phyloP scores from a whole-genome alignment of 2,888 invertebrate genomes.

The Iselma pallidipennis region DNA sequence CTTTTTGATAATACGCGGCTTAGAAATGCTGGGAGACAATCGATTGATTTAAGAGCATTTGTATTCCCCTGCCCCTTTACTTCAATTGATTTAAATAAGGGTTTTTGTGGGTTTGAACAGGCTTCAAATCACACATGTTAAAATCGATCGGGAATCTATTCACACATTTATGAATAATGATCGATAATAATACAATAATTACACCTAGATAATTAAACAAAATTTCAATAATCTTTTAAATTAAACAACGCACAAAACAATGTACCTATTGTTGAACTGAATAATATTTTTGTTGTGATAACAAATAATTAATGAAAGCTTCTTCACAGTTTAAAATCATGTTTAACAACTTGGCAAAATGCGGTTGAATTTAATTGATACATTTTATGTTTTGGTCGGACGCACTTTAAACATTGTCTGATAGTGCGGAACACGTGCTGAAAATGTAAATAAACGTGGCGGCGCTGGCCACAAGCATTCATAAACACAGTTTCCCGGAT shows the following conservation, averaged over 20 bases:
- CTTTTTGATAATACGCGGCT: constrained; percentile 14
- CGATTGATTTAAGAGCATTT: constrained; percentile 25
- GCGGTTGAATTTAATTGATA: not conserved
- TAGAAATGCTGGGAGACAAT: constrained; percentile 20
- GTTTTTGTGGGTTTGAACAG: constrained; percentile 12
- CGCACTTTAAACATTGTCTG: constrained; percentile 5
- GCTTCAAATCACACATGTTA: constrained; percentile 2
- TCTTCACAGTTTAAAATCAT: too few species aligned
- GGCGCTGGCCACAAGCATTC: constrained; percentile 28
- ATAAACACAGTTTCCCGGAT: constrained; percentile 19
- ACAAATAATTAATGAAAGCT: too few species aligned
- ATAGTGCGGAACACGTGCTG: constrained; percentile 35
- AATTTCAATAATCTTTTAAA: too few species aligned
- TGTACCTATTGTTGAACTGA: too few species aligned
- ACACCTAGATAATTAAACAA: too few species aligned
- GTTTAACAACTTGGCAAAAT: too few species aligned
- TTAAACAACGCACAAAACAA: too few species aligned
- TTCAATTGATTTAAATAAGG: constrained; percentile 19
- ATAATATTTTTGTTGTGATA: too few species aligned
- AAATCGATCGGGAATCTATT: not conserved
- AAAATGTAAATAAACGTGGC: constrained; percentile 32
- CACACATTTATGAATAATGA: too few species aligned
- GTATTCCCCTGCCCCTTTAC: not conserved
- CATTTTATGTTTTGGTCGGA: not conserved
- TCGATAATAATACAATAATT: too few species aligned